These are phyloP conservation scores for Phymanthus crucifer DNA, from an alignment of 92 coral and sea anemone species.

Conservation along the genomic window DNA sequence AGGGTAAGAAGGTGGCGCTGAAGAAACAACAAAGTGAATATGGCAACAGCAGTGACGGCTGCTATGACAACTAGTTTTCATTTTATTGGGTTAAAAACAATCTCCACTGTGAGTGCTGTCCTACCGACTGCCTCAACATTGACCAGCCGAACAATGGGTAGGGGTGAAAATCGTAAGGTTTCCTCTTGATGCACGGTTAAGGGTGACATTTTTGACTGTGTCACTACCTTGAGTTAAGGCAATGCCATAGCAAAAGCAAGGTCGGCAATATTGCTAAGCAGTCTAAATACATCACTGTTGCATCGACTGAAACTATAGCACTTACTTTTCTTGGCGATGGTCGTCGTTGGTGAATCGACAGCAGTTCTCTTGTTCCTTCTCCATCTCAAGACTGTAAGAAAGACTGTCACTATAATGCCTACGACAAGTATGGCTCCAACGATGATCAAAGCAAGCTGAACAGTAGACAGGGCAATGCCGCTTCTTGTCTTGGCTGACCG, in stretches of 20 bases:
- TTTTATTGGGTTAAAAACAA: too few relatives aligned
- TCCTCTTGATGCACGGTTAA: too few relatives aligned
- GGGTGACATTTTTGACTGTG: background rate
- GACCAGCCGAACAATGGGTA: too few relatives aligned
- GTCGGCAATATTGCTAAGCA: background rate
- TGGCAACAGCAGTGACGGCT: background rate
- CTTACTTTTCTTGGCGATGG: background rate
- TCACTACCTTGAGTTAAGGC: too few relatives aligned
- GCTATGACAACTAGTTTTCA: too few relatives aligned
- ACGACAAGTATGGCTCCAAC: background rate
- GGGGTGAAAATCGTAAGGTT: too few relatives aligned
- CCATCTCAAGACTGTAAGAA: background rate
- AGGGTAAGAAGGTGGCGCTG: constrained; percentile 3
- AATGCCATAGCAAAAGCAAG: too few relatives aligned
- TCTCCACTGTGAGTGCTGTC: too few relatives aligned
- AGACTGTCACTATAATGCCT: background rate
- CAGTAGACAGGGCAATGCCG: background rate
- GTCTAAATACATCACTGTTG: background rate
- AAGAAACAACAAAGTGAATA: background rate
- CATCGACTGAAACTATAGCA: background rate
- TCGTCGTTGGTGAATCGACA: background rate
- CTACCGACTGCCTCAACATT: too few relatives aligned
- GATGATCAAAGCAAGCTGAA: background rate
- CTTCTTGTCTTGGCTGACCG: background rate
- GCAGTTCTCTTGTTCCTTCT: background rate